Conservation (phyloP, 2,797 vertebrate genomes). For the Sebastes oblongus region DNA sequence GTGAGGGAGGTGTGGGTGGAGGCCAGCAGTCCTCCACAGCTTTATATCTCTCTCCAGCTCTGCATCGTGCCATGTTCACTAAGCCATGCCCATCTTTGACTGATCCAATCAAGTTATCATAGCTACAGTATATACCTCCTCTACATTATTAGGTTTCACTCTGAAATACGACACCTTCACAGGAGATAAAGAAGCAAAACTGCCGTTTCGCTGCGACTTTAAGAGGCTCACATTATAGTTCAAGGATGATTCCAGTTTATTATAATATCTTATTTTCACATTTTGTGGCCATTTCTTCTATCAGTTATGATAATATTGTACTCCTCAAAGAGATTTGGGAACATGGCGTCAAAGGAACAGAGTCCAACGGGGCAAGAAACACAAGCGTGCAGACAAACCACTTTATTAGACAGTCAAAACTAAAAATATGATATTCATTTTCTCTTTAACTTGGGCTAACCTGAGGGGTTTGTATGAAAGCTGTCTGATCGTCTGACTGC, state of each 20-base stretch:
- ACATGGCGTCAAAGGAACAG: neutral
- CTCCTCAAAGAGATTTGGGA: neutral
- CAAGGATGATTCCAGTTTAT: neutral
- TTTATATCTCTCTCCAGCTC: neutral
- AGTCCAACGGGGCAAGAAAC: neutral
- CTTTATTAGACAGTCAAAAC: neutral
- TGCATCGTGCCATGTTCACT: neutral
- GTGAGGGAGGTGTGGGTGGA: neutral
- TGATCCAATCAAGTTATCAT: constrained; percentile 2
- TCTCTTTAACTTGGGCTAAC: neutral
- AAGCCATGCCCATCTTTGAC: neutral
- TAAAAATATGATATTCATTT: neutral
- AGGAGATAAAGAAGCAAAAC: neutral
- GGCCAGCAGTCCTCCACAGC: neutral
- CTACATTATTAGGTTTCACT: neutral
- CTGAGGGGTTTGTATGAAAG: neutral
- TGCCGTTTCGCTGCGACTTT: neutral
- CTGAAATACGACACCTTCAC: neutral
- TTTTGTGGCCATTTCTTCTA: too few species aligned
- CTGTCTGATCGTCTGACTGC: neutral
- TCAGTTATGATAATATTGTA: neutral
- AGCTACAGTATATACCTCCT: neutral
- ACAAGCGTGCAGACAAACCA: neutral
- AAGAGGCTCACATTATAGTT: neutral
- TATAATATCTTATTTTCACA: neutral